Percentiles rank a stretch among this genome's conserved stretches.
These are phyloP conservation scores for Labrus mixtus DNA, from an alignment of 2,113 vertebrate genomes.

Conservation along the genomic window DNA sequence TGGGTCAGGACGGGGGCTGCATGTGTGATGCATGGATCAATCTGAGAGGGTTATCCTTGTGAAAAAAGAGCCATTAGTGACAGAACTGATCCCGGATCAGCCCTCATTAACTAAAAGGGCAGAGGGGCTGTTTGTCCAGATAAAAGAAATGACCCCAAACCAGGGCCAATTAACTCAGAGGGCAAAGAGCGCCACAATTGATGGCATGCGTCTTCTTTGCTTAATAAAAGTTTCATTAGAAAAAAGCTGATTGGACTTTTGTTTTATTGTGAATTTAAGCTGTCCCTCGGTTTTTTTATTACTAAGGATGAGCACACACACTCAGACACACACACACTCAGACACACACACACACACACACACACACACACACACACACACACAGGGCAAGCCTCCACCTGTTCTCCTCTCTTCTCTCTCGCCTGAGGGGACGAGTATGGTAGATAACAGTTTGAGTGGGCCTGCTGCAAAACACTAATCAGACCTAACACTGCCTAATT, in stretches of 20 bases:
- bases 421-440: constrained; percentile 78
- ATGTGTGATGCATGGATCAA: constrained; percentile 70
- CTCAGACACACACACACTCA: neutral
- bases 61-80: constrained; percentile 74
- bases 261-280: constrained; percentile 61
- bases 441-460: constrained; percentile 86
- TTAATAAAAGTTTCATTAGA: constrained; percentile 61
- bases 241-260: constrained; percentile 60
- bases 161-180: constrained; percentile 73
- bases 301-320: constrained; percentile 53
- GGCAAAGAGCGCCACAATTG: constrained; percentile 36
- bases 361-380: constrained; percentile 32
- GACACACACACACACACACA: neutral
- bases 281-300: constrained; percentile 78
- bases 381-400: constrained; percentile 76
- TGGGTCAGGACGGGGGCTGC: constrained; percentile 51
- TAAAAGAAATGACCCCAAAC: constrained; percentile 74
- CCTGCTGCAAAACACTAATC: constrained; percentile 86
- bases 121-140: constrained; percentile 72
- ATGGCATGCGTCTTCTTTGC: constrained; percentile 46
- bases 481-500: constrained; percentile 99
- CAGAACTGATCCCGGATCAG: constrained; percentile 75
- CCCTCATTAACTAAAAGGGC: constrained; percentile 80
- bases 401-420: constrained; percentile 69
- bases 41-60: constrained; percentile 65